Evolutionary conservation across 1,140 invertebrate genomes (phyloP).

Genomic region (Halyomorpha halys): DNA sequence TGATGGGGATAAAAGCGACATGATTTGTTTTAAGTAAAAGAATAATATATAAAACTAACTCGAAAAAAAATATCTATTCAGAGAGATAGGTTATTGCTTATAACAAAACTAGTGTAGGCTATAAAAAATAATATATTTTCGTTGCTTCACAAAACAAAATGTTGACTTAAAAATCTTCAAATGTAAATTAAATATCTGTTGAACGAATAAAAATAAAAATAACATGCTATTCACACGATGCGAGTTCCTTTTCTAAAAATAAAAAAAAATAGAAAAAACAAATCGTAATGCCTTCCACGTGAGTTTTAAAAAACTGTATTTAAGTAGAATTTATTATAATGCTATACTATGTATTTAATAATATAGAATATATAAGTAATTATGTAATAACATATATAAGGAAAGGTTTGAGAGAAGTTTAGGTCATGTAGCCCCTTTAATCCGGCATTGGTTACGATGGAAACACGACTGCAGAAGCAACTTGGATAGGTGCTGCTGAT

Average conservation of each 20-base stretch:
- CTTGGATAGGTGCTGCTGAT: conserved; percentile 41
- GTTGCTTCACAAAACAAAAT: conserved; percentile 24
- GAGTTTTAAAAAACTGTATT: conserved; percentile 23
- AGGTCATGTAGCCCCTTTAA: conserved; percentile 40
- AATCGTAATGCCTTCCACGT: conserved; percentile 23
- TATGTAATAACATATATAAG: conserved; percentile 15
- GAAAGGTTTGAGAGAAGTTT: not conserved
- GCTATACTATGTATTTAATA: conserved; percentile 16
- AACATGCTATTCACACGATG: conserved; percentile 6
- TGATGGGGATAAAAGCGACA: conserved; percentile 35
- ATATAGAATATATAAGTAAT: conserved; percentile 7
- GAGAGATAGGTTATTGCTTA: too few relatives aligned
- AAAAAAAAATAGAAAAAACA: conserved; percentile 19
- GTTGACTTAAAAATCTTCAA: conserved; percentile 16
- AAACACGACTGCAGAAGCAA: conserved; percentile 52
- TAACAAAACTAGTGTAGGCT: too few relatives aligned
- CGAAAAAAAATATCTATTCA: too few relatives aligned
- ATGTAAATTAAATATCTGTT: conserved; percentile 19
- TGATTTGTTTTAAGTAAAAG: conserved; percentile 38
- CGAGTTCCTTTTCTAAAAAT: conserved; percentile 18
- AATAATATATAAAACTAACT: too few relatives aligned
- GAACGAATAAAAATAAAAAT: conserved; percentile 22
- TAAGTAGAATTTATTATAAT: conserved; percentile 12
- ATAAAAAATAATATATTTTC: too few relatives aligned
- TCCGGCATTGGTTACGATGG: conserved; percentile 66